These are phyloP conservation scores for Hesperia comma DNA, from an alignment of 2,888 invertebrate genomes.

Conservation along the genomic window DNA sequence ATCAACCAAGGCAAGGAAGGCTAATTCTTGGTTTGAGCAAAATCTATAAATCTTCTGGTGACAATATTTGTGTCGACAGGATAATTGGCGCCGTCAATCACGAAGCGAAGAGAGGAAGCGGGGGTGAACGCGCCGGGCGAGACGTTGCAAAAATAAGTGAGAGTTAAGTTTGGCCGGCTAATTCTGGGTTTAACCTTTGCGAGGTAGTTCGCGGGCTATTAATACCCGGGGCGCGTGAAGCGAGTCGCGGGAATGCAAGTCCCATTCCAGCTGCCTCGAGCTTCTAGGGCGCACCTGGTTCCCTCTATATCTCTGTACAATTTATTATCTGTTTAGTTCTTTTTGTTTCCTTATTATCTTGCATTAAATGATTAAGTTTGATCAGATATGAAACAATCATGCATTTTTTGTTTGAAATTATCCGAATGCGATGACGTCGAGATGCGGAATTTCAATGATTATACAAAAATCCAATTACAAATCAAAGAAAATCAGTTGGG, in stretches of 20 bases:
- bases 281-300: slow-evolving; percentile 44
- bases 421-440: no score
- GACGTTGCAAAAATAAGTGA: slow-evolving; percentile 69
- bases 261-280: slow-evolving; percentile 45
- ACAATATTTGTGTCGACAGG: slow-evolving; percentile 12
- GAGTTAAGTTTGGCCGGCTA: slow-evolving; percentile 78
- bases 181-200: slow-evolving; percentile 75
- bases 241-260: slow-evolving; percentile 61
- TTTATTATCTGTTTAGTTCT: neutral
- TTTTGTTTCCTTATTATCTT: neutral
- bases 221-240: slow-evolving; percentile 52
- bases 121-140: slow-evolving; percentile 49
- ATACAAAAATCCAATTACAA: no score
- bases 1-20: neutral
- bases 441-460: no score
- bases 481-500: no score
- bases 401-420: no score
- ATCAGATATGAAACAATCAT: no score
- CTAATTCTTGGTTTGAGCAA: neutral
- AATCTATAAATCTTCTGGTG: slow-evolving; percentile 1
- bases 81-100: slow-evolving; percentile 36
- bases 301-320: slow-evolving; percentile 10
- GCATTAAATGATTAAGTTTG: neutral
- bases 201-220: slow-evolving; percentile 67
- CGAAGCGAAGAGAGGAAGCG: slow-evolving; percentile 9